Base-by-base conservation (phyloP, 2,797 vertebrate species). In the Rhinophrynus dorsalis region DNA sequence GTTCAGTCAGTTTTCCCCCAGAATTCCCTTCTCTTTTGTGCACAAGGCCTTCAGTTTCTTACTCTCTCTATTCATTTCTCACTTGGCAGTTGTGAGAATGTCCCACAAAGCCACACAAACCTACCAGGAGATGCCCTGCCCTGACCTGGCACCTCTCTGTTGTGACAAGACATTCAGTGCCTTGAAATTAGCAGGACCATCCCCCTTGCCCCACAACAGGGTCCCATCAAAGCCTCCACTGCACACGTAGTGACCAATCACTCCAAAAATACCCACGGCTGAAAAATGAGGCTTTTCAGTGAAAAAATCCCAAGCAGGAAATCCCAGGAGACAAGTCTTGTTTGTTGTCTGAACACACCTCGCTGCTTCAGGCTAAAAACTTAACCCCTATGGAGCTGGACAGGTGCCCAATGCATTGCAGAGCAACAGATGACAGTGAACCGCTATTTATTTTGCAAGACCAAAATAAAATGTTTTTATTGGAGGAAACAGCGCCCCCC, bases 341-440 rank as follows among this genome's bases (percentile, higher is more conserved):
- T 45, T 50, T 71, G 68, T 62, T 35, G 68, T 71, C 68, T 71
- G 51, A 48, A 56, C 23, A 63, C 58, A 21, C 42, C 30, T 47
- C 23, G 1, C 8, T n/a, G n/a, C n/a, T n/a, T n/a, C n/a, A n/a
- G 7, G 47, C 37, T 24, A 17, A 6, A 24, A 33, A 4, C 35
- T 61, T 61, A 54, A 8, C 29, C 4, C 13, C 12, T 11, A 1
- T 32, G 45, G 10, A 9, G 10, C 17, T 18, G 26, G 57, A 33
- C 57, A 68, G 55, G 3, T 9, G 27, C 35, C 35, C 13, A 15
- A 9, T 5, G 5, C 32, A 6, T 30, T 50, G 3, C n/a, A 29
- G n/a, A n/a, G n/a, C n/a, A n/a, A n/a, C n/a, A n/a, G n/a, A n/a
- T n/a, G n/a, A n/a, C n/a, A n/a, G n/a, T n/a, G n/a, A n/a, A n/a